Base-by-base conservation (phyloP, 2,888 invertebrate species). In the Drosophila histrio region DNA sequence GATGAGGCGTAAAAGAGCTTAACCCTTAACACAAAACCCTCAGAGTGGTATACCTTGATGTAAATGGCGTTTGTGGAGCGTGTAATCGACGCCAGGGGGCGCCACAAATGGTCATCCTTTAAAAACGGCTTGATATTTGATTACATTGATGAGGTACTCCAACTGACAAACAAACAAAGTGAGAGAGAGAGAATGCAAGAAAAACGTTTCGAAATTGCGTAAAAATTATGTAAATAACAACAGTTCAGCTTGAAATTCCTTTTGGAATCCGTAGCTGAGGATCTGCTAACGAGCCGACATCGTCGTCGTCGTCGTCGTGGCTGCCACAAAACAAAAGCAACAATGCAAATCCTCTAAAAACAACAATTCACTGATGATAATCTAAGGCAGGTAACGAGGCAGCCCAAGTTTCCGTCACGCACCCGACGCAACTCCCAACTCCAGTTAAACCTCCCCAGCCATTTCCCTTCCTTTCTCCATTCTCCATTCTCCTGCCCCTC, bases 301-400 rank as follows among this genome's bases (percentile, higher is more conserved):
- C 44, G 49, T 17, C 44, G 49, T 38, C 67, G 56, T 46, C 47
- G 47, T 2, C 50, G 50, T 38, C 36, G 66, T 44, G 22, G 19
- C 32, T 44, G 50, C 39, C 56, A 34, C 57, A 54, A 71, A 72
- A 71, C 50, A 59, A 60, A 50, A 39, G 57, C 65, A 70, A 73
- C 73, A 73, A 79, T 83, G 84, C 53, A 83, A 72, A 77, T 72
- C 65, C 62, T 43, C 11, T 13, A 61, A 19, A 46, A 56, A 79
- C 72, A 83, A 87, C 87, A 83, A 81, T 73, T 68, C 66, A 73
- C 77, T 77, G 84, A 87, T 83, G 84, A 80, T 87, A 87, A 81
- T 87, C 81, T 79, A 34, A 68, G 71, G 58, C 72, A 80, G 83
- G 80, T 83, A 86, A 80, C 83, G 79, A 86, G 82, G 59, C 79